Evolutionary conservation across 1,140 invertebrate species (phyloP), one percentile per base, ranked within the genome.

Genomic region (Bombus sibiricus): DNA sequence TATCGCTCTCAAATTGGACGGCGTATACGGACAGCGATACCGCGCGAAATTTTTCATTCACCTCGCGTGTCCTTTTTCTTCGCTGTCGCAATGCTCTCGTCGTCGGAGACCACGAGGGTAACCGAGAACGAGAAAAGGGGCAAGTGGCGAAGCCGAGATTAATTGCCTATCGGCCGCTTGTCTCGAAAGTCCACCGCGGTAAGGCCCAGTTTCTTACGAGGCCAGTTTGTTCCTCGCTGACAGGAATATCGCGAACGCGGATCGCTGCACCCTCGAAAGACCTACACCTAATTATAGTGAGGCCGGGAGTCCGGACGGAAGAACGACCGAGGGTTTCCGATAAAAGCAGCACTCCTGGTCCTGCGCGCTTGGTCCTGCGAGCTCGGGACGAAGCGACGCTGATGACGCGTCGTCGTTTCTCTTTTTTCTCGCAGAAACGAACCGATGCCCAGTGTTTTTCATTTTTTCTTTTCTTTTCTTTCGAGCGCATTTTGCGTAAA

Each of bases 1-100:
- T 93, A 93, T 91, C 90, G 88, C 90, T 86, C 88, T 93, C 72
- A 89, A 93, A 93, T 93, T 92, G 91, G 91, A 91, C 85, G 91
- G 86, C 85, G 91, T 78, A 71, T 74, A 78, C 81, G 78, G 81
- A 81, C 68, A 62, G 72, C 85, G 88, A 90, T 89, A 90, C 89
- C 87, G 88, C 81, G 88, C 81, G 81, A 85, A 85, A 88, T 88
- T 91, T 85, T 83, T 88, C 89, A 62, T 89, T 77, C 68, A 71
- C 41, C 66, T 53, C 59, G 74, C 88, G 57, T 66, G 69, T 72
- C 64, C 83, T 88, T 89, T 89, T 88, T 88, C 83, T 53, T 69
- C 47, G 66, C 18, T 15, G 72, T 71, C 86, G 41, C 64, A 43
- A 2, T 15, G 53, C 59, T 22, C 41, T 53, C 25, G 25, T 62